Base-by-base conservation (phyloP, 2,797 vertebrate species). In the Coranthus polyacanthus region DNA sequence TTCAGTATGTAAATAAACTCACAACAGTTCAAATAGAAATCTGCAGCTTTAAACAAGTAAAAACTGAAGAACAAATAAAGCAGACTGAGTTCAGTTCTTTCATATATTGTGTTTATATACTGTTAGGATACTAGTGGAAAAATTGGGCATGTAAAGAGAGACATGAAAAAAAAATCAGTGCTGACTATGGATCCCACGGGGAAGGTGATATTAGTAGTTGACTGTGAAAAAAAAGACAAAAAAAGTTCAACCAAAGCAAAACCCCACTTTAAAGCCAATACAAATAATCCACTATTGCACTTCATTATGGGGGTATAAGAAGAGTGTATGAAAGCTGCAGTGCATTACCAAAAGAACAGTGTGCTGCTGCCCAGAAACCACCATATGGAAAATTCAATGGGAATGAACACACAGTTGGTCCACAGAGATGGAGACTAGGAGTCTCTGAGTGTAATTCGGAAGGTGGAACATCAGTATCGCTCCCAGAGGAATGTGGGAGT, bases 181-280 rank as follows among this genome's bases (percentile, higher is more conserved):
- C 69, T 83, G 83, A 85, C 69, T 82, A 66, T 73, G 66, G 58
- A 73, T 84, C 81, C 78, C 85, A 24, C 49, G 29, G 68, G 72
- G 85, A 53, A 34, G 75, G 44, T 52, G 57, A 81, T 83, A 71
- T 83, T 86, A 81, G 57, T 71, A 43, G 54, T 59, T 82, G 68
- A 75, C 56, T 78, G 56, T 39, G 46, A 20, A 10, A 41, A 72
- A 70, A 76, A 50, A 58, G 51, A 63, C 51, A 63, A 76, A 74
- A n/a, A 84, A 84, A 77, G 73, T 86, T 86, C 70, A 74, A 77
- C 72, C 55, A 67, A 85, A 88, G 85, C 75, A 84, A 88, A 89
- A 85, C 32, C 79, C 54, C 47, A 55, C 61, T 82, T 83, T 79
- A 61, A 74, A 86, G 73, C 55, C 73, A 69, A 73, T 64, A 85